Conservation (phyloP, 1,140 invertebrate genomes). For the Parasteatoda tepidariorum region DNA sequence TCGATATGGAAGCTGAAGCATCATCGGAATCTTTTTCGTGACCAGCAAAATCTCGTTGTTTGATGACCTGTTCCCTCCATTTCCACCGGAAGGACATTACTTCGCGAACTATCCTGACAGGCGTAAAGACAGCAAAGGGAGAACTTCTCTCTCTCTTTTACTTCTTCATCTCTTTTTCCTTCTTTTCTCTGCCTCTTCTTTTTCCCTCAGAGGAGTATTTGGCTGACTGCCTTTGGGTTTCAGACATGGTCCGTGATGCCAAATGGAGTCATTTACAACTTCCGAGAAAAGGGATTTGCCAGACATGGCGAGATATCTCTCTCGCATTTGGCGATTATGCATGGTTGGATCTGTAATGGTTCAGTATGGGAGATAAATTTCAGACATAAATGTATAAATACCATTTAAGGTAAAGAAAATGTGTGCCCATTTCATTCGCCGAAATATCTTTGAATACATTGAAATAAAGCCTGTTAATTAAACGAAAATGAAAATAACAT, state of each 20-base stretch:
- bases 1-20: conserved; percentile 54
- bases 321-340: too few species aligned
- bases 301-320: neutral
- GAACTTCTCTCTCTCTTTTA: neutral
- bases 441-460: too few species aligned
- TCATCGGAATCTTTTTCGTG: conserved; percentile 60
- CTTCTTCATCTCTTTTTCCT: neutral
- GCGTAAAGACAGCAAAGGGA: conserved; percentile 43
- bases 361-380: too few species aligned
- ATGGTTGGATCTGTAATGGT: too few species aligned
- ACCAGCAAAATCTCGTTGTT: conserved; percentile 59
- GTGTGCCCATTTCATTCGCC: too few species aligned
- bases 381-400: too few species aligned
- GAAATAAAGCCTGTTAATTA: too few species aligned
- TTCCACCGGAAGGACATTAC: conserved; percentile 60
- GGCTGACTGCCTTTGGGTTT: conserved; percentile 58
- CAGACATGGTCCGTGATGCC: conserved; percentile 58
- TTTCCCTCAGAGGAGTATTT: conserved; percentile 46
- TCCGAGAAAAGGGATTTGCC: conserved; percentile 29
- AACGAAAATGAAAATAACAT: too few species aligned
- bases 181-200: conserved; percentile 20
- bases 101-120: conserved; percentile 59
- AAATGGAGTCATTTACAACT: conserved; percentile 61
- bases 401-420: too few species aligned
- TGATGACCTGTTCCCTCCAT: conserved; percentile 60